Evolutionary conservation across 2,797 vertebrate genomes (phyloP).

Genomic region (Perodicticus potto): DNA sequence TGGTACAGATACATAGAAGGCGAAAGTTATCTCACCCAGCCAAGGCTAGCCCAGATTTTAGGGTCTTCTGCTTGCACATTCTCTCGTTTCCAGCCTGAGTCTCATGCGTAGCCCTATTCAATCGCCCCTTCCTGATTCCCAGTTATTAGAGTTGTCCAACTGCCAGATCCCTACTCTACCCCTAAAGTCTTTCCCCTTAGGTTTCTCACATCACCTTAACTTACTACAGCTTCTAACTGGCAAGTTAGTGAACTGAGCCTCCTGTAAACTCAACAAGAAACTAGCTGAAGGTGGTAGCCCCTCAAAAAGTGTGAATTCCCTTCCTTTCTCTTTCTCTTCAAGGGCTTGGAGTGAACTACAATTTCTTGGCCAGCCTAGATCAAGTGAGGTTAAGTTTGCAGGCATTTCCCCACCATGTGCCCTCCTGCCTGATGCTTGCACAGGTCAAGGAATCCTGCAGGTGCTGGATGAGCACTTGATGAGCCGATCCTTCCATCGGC

Average conservation of each 20-base stretch:
- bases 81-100: constrained; percentile 41
- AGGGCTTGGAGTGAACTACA: not conserved
- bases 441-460: not conserved
- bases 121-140: not conserved
- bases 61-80: not conserved
- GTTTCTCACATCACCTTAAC: not conserved
- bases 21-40: not conserved
- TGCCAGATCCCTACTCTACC: not conserved
- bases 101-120: not conserved
- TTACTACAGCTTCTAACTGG: constrained; percentile 4
- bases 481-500: not conserved
- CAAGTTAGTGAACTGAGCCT: not conserved
- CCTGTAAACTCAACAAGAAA: not conserved
- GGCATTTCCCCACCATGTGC: not conserved
- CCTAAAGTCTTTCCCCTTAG: not conserved
- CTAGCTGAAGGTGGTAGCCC: not conserved
- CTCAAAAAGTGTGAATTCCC: not conserved
- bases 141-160: not conserved
- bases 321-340: constrained; percentile 27
- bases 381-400: not conserved
- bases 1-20: not conserved
- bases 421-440: not conserved
- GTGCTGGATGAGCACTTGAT: not conserved
- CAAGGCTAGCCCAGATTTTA: not conserved
- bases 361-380: not conserved